phyloP scores from a whole-genome alignment of 1,140 invertebrate species.

The Portunus trituberculatus region DNA sequence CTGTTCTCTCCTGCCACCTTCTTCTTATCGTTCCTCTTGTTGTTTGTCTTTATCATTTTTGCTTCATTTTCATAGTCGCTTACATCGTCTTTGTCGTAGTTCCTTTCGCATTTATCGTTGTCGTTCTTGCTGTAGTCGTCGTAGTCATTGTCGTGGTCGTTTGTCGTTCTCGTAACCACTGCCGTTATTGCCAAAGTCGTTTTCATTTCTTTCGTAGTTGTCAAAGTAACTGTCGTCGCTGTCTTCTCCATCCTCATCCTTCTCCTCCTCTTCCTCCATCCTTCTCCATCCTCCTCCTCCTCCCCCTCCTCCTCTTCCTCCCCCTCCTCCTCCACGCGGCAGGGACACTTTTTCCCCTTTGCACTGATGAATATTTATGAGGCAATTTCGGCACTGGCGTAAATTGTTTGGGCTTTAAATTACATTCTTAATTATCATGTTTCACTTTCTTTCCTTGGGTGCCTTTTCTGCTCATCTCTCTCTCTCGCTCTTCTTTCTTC shows the following conservation, averaged over 20 bases:
- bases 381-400: background rate
- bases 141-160: too few relatives aligned
- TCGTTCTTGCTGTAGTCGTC: too few relatives aligned
- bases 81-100: too few relatives aligned
- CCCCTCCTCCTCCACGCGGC: background rate
- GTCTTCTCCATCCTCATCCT: background rate
- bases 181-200: too few relatives aligned
- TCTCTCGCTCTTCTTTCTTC: background rate
- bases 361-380: background rate
- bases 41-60: too few relatives aligned
- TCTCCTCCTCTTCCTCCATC: background rate
- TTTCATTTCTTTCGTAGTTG: too few relatives aligned
- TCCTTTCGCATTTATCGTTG: too few relatives aligned
- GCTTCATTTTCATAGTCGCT: too few relatives aligned
- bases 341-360: background rate
- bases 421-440: constrained; percentile 11
- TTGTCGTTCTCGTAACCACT: too few relatives aligned
- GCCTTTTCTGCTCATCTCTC: background rate
- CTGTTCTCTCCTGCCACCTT: background rate
- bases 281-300: background rate
- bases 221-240: too few relatives aligned
- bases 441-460: background rate
- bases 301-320: background rate
- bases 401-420: constrained; percentile 24
- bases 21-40: too few relatives aligned